These are phyloP conservation scores for Osmoderma eremita DNA, from an alignment of 2,888 invertebrate species.

Conservation along the genomic window DNA sequence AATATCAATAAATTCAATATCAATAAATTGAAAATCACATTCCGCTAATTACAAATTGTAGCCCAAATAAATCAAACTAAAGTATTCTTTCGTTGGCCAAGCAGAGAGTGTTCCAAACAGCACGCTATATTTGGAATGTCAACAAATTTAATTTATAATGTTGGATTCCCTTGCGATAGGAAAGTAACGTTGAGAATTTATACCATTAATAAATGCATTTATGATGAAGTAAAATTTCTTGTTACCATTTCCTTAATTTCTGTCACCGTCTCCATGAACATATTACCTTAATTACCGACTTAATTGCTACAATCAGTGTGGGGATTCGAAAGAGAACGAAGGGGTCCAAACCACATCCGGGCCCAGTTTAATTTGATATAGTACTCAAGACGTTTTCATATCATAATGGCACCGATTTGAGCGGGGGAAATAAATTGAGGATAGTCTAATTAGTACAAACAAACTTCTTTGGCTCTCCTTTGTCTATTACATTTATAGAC, in stretches of 20 bases:
- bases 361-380: conserved; percentile 39
- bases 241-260: conserved; percentile 37
- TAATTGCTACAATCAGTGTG: conserved; percentile 40
- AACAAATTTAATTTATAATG: conserved; percentile 18
- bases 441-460: too few species aligned
- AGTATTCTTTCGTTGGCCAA: background rate
- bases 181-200: conserved; percentile 7
- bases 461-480: too few species aligned
- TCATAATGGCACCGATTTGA: conserved; percentile 31
- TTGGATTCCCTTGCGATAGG: conserved; percentile 2
- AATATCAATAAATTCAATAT: too few species aligned
- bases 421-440: conserved; percentile 2
- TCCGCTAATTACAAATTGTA: too few species aligned
- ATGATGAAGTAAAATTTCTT: conserved; percentile 33
- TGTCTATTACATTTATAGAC: background rate
- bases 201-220: conserved; percentile 29
- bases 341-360: conserved; percentile 41
- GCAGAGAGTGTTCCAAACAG: background rate
- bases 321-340: conserved; percentile 29
- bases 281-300: conserved; percentile 40
- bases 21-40: too few species aligned
- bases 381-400: conserved; percentile 37
- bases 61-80: background rate
- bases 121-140: conserved; percentile 2
- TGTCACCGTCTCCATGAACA: conserved; percentile 40